Conservation (phyloP, 2,888 invertebrate species). For the Epinotia ramella region DNA sequence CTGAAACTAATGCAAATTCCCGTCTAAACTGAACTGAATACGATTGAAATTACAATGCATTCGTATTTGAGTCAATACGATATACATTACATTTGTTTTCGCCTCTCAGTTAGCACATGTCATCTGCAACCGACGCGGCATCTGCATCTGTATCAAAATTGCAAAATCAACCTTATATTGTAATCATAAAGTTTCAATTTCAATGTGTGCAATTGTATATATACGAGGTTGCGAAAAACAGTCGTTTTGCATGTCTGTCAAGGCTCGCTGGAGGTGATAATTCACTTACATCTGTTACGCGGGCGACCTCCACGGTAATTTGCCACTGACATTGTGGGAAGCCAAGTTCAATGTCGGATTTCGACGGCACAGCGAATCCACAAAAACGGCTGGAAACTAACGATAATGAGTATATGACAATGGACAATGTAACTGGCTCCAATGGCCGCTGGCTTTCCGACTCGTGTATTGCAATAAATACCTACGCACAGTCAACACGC, state of each 20-base stretch:
- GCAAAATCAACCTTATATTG: background rate
- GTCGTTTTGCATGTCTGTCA: conserved; percentile 48
- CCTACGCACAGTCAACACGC: too few species aligned
- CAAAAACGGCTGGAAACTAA: background rate
- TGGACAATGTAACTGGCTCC: background rate
- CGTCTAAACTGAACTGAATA: background rate
- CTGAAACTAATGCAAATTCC: background rate
- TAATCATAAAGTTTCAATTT: background rate
- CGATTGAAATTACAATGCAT: background rate
- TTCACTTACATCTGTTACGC: conserved; percentile 55
- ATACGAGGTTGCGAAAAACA: background rate
- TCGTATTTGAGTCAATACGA: conserved; percentile 1
- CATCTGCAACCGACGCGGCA: background rate
- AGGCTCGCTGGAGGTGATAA: conserved; percentile 60
- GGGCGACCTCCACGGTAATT: conserved; percentile 48
- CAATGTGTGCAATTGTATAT: background rate
- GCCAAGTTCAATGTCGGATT: conserved; percentile 51
- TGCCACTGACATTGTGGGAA: conserved; percentile 43
- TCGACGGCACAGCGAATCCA: conserved; percentile 16
- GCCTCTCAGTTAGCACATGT: conserved; percentile 52
- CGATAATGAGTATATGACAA: background rate
- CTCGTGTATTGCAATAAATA: background rate
- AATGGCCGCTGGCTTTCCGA: background rate
- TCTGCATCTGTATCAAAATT: background rate
- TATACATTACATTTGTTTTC: conserved; percentile 42